phyloP scores from a whole-genome alignment of 2,888 invertebrate species.

The Chloroclystis v-ata region DNA sequence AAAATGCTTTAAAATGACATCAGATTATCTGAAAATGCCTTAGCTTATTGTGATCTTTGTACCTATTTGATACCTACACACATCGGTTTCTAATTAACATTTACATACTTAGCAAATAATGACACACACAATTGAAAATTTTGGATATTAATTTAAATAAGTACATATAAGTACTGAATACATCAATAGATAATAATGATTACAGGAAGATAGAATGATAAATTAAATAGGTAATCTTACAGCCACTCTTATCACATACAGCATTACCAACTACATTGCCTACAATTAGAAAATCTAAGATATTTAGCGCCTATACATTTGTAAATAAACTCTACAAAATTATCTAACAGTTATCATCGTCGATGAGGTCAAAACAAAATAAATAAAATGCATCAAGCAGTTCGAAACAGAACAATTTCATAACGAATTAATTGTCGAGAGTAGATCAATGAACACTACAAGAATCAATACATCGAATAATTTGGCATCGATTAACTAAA shows the following conservation, averaged over 20 bases:
- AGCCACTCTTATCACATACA: slow-evolving; percentile 78
- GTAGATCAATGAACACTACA: slow-evolving; percentile 10
- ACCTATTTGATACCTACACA: slow-evolving; percentile 65
- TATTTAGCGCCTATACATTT: slow-evolving; percentile 63
- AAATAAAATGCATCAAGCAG: slow-evolving; percentile 49
- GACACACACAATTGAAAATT: slow-evolving; percentile 30
- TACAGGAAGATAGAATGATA: slow-evolving; percentile 53
- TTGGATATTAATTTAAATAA: slow-evolving; percentile 33
- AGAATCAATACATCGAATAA: slow-evolving; percentile 45
- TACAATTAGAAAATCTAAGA: slow-evolving; percentile 76
- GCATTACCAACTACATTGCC: slow-evolving; percentile 65
- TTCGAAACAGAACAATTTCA: slow-evolving; percentile 29
- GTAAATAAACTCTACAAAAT: slow-evolving; percentile 66
- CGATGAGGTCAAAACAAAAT: slow-evolving; percentile 54
- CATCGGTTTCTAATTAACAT: slow-evolving; percentile 40
- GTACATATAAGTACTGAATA: slow-evolving; percentile 37
- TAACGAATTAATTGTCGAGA: slow-evolving; percentile 25
- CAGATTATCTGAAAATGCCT: slow-evolving; percentile 48
- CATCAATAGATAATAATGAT: slow-evolving; percentile 31
- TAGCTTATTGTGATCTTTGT: slow-evolving; percentile 52
- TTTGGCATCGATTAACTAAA: slow-evolving; percentile 73
- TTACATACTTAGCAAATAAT: slow-evolving; percentile 47
- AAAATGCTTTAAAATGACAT: slow-evolving; percentile 61
- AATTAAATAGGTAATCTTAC: slow-evolving; percentile 61
- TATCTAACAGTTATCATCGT: slow-evolving; percentile 46